Evolutionary conservation across 1,140 invertebrate genomes (phyloP), one percentile per base, ranked within the genome.

Genomic region (Mizuhopecten yessoensis): DNA sequence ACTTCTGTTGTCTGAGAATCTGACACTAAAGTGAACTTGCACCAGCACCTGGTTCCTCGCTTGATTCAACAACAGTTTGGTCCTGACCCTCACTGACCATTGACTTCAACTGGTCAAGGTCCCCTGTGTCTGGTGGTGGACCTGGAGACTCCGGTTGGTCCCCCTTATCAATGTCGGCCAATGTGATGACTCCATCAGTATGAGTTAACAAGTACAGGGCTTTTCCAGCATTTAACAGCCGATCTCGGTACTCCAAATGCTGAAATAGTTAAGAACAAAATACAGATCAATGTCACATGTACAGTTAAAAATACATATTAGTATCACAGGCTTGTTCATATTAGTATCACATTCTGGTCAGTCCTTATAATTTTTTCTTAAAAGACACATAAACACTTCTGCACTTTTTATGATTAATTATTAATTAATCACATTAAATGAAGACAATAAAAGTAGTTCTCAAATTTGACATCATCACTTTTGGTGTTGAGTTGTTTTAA

Each of bases 161-260:
- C 23, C 29, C 17, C 45, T 2, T 20, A 75, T 75, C n/a, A 75
- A 29, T 7, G 11, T 75, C 23, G 2, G 57, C 57, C 23, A n/a
- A 75, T 29, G 57, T 29, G 36, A 49, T 75, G 45, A 23, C 87
- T 90, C 0, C 87, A 36, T 75, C n/a, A 11, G 34, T 90, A 34
- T 34, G 88, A 49, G 34, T 90, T 34, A 91, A 33, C 11, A 42
- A 34, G 75, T 93, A 93, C 57, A 94, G 33, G n/a, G 88, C 91
- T 23, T 90, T 34, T 13, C 86, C 94, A 36, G 92, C 34, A 13
- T 88, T 88, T 57, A 91, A 88, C 15, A 94, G 87, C 0, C 92
- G 86, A 13, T 94, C 91, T 36, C 91, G 86, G 88, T 94, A 94
- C 57, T 94, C 94, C 36, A 94, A 75, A 33, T 90, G 88, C 93